phyloP scores from a whole-genome alignment of 2,888 invertebrate species.

The Tipula lateralis region DNA sequence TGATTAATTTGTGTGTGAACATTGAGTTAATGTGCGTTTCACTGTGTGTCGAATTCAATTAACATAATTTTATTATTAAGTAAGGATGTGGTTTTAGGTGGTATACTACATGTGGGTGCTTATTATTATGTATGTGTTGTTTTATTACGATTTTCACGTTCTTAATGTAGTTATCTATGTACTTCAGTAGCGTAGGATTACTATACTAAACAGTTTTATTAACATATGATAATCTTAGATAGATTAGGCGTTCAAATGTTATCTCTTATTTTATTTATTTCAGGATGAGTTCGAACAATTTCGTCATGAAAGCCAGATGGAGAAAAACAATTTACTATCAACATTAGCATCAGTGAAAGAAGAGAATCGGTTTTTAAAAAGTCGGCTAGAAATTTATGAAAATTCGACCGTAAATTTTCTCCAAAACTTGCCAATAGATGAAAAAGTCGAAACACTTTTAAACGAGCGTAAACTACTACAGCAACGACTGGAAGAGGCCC shows the following conservation, averaged over 20 bases:
- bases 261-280: background rate
- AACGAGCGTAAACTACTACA: conserved; percentile 66
- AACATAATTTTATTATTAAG: background rate
- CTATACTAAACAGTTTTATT: too few relatives aligned
- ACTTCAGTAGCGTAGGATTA: too few relatives aligned
- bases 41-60: background rate
- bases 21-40: background rate
- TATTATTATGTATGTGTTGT: background rate
- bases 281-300: conserved; percentile 76
- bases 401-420: conserved; percentile 39
- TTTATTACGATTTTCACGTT: too few relatives aligned
- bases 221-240: too few relatives aligned
- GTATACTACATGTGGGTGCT: background rate
- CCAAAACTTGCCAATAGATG: conserved; percentile 43
- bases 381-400: conserved; percentile 46
- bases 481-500: conserved; percentile 75
- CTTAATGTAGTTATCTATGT: too few relatives aligned
- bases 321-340: conserved; percentile 62
- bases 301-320: conserved; percentile 67
- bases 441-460: conserved; percentile 54
- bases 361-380: conserved; percentile 64
- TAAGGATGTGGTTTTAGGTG: background rate
- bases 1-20: background rate
- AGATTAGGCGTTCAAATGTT: too few relatives aligned
- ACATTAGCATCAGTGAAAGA: conserved; percentile 70